Percentiles rank a stretch among this genome's conserved stretches.
phyloP scores from a whole-genome alignment of 2,113 vertebrate genomes.

The Manacus vitellinus region DNA sequence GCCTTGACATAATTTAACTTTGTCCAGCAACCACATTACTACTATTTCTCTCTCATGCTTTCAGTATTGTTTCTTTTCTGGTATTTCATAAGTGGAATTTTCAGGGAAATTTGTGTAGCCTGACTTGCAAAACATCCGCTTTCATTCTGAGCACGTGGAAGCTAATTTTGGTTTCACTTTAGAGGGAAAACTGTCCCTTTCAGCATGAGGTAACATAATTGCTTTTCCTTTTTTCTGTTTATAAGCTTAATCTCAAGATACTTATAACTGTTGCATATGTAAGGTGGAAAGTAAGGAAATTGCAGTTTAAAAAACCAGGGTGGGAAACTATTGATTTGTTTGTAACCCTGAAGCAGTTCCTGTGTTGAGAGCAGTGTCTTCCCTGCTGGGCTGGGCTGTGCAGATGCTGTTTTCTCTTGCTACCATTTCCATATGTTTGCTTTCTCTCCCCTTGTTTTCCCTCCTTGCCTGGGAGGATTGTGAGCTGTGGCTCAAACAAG shows the following conservation, averaged over 20 bases:
- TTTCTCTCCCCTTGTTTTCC: background rate
- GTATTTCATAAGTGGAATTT: background rate
- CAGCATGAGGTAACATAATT: background rate
- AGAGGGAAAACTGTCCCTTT: background rate
- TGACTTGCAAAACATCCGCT: background rate
- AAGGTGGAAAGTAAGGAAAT: background rate
- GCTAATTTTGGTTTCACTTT: background rate
- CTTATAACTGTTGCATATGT: background rate
- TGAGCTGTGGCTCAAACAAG: background rate
- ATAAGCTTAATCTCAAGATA: background rate
- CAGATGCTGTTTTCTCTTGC: background rate
- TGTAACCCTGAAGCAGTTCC: background rate
- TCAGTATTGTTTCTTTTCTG: background rate
- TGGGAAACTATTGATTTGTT: background rate
- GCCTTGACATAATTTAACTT: background rate
- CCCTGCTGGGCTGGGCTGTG: background rate
- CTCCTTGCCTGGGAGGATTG: background rate
- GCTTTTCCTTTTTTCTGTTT: background rate
- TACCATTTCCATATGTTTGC: background rate
- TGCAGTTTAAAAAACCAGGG: background rate
- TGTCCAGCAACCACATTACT: background rate
- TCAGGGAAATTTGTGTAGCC: background rate
- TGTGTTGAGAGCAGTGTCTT: background rate
- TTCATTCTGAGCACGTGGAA: background rate
- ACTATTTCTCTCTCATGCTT: background rate